A percentile compares a stretch with the other conserved stretches of the same genome.
phyloP scores from a whole-genome alignment of 2,797 vertebrate genomes.

The Malurus leucopterus region DNA sequence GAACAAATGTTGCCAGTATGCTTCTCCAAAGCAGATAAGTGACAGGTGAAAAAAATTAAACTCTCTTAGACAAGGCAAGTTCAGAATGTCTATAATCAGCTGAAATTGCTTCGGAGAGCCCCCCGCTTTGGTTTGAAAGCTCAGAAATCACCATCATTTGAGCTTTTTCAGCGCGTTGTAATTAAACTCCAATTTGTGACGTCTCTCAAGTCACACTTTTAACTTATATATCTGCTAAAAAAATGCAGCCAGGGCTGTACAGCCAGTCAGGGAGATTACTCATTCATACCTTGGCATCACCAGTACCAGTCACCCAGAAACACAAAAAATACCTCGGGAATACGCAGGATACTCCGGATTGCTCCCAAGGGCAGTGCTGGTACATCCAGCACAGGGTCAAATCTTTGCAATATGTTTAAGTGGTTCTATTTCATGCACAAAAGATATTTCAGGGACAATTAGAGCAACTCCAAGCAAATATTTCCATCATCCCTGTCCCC shows the following conservation, averaged over 20 bases:
- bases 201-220: background rate
- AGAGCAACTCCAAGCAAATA: background rate
- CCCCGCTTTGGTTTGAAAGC: background rate
- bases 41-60: constrained; percentile 58
- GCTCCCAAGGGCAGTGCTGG: background rate
- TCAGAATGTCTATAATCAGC: constrained; percentile 48
- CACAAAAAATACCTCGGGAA: background rate
- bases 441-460: background rate
- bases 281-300: background rate
- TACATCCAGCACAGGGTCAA: background rate
- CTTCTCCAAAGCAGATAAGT: constrained; percentile 53
- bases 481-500: background rate
- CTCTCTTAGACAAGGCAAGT: constrained; percentile 44
- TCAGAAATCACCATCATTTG: constrained; percentile 15
- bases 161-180: background rate
- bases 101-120: constrained; percentile 36
- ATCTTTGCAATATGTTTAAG: background rate
- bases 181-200: constrained; percentile 14
- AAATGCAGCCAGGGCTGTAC: background rate
- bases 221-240: background rate
- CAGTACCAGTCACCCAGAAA: background rate
- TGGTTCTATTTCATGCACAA: background rate
- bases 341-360: background rate
- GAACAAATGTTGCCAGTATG: constrained; percentile 61
- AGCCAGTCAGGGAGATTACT: background rate